Evolutionary conservation across 2,888 invertebrate species (phyloP).

Genomic region (Diaperis boleti): DNA sequence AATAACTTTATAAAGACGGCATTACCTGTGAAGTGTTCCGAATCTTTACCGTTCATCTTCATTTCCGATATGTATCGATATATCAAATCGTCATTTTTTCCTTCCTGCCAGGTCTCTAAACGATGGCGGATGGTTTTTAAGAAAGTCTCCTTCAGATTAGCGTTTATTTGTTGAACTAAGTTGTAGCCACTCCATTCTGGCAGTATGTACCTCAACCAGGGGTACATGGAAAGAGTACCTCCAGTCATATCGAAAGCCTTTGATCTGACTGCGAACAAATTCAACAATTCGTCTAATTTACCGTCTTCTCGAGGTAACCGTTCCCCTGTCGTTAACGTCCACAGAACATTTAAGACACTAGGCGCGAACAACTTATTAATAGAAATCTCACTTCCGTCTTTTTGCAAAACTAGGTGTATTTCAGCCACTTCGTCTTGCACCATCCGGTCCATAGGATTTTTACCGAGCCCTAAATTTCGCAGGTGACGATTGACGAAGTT

Average conservation of each 20-base stretch:
- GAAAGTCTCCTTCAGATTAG: constrained; percentile 69
- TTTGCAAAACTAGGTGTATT: constrained; percentile 58
- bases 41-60: constrained; percentile 59
- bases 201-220: constrained; percentile 74
- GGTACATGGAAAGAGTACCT: constrained; percentile 70
- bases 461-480: constrained; percentile 69
- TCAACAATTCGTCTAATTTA: constrained; percentile 65
- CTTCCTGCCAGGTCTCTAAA: constrained; percentile 65
- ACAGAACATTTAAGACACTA: constrained; percentile 75
- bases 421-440: constrained; percentile 69
- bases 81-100: constrained; percentile 71
- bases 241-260: constrained; percentile 67
- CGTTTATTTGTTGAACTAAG: constrained; percentile 70
- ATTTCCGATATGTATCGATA: constrained; percentile 75
- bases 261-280: constrained; percentile 67
- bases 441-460: constrained; percentile 65
- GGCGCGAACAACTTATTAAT: constrained; percentile 66
- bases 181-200: constrained; percentile 74
- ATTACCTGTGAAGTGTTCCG: constrained; percentile 10
- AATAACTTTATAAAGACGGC: background rate
- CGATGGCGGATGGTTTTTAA: constrained; percentile 72
- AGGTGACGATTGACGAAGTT: constrained; percentile 68
- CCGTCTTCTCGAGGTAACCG: constrained; percentile 63
- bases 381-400: constrained; percentile 51
- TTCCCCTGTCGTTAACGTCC: constrained; percentile 70